Conservation (phyloP, 35 echinoderm and acorn worm genomes). For the Nesometra sesokonis region DNA sequence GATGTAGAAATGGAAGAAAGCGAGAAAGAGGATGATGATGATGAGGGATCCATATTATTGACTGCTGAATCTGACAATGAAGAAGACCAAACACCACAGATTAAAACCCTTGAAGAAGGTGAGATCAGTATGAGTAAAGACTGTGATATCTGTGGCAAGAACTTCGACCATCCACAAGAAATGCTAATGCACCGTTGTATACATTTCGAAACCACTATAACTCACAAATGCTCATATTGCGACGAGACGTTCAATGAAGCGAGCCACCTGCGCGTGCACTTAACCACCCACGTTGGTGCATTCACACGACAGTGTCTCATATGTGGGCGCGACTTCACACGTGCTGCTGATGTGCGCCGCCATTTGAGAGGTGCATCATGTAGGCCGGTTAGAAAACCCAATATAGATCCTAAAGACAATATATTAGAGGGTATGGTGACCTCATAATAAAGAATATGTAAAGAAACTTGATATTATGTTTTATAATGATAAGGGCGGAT, state of each 20-base stretch:
- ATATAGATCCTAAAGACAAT: not conserved
- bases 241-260: not conserved
- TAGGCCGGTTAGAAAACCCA: not conserved
- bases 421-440: not conserved
- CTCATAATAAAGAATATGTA: not conserved
- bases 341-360: not conserved
- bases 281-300: not conserved
- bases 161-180: not conserved
- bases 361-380: not conserved
- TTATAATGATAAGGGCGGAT: too few species aligned
- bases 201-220: not conserved
- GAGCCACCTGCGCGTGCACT: not conserved
- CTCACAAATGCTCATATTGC: not conserved
- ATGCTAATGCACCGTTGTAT: not conserved
- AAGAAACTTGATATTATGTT: too few species aligned
- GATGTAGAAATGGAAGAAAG: not conserved
- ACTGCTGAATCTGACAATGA: not conserved
- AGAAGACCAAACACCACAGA: not conserved
- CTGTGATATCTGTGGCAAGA: not conserved
- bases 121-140: not conserved
- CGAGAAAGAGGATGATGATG: not conserved
- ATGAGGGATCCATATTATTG: not conserved
- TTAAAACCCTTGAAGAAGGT: not conserved
- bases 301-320: not conserved
- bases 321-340: not conserved